Conservation (phyloP, 2,797 vertebrate genomes). For the Oreochromis mossambicus region DNA sequence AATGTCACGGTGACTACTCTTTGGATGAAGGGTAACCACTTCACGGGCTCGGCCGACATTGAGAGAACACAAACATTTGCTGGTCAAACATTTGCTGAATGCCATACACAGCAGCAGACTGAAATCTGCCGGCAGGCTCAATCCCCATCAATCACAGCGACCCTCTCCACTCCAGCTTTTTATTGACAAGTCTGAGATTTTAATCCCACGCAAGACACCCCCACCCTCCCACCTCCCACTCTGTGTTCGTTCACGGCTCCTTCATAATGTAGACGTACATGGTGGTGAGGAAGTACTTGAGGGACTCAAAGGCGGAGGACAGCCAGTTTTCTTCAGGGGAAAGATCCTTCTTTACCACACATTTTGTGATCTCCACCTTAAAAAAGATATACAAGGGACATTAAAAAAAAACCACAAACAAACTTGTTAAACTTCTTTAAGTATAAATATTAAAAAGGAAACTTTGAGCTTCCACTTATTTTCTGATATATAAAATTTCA, state of each 20-base stretch:
- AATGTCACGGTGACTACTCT: slow-evolving; percentile 37
- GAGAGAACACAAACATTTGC: slow-evolving; percentile 18
- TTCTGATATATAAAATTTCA: not conserved
- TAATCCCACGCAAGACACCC: not conserved
- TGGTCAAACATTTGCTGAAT: slow-evolving; percentile 49
- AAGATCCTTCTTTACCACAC: slow-evolving; percentile 86
- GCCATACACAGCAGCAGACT: slow-evolving; percentile 36
- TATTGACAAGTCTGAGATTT: slow-evolving; percentile 10
- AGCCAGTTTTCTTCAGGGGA: slow-evolving; percentile 84
- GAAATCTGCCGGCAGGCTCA: not conserved
- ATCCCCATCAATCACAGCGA: not conserved
- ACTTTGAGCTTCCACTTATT: not conserved
- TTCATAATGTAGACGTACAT: slow-evolving; percentile 89
- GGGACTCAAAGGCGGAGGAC: slow-evolving; percentile 77
- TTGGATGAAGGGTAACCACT: slow-evolving; percentile 57
- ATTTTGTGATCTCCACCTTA: slow-evolving; percentile 85
- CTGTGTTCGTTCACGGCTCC: slow-evolving; percentile 80
- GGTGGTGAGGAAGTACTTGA: slow-evolving; percentile 88
- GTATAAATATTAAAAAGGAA: not conserved
- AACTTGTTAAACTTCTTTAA: not conserved
- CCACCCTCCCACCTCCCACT: not conserved
- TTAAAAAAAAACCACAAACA: not conserved
- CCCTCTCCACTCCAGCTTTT: not conserved
- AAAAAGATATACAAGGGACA: not conserved
- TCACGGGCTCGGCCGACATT: not conserved